A percentile compares a stretch with the other conserved stretches of the same genome.
Conservation (phyloP, 1,140 invertebrate genomes). For the Drosophila nigrodunni region DNA sequence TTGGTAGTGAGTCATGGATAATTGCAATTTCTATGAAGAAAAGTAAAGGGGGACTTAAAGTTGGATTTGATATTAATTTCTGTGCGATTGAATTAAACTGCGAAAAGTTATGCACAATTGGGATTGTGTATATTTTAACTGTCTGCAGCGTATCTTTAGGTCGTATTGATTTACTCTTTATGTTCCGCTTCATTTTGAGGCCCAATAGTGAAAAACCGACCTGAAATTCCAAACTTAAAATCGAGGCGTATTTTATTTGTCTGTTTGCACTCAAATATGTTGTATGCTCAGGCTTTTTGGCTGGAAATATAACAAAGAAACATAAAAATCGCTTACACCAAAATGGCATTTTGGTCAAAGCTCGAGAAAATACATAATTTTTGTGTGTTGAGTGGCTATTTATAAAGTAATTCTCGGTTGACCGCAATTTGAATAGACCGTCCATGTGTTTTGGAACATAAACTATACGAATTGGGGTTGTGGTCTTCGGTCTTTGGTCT, state of each 20-base stretch:
- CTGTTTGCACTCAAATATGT: constrained; percentile 33
- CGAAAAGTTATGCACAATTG: too few relatives aligned
- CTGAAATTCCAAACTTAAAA: constrained; percentile 12
- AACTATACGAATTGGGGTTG: constrained; percentile 52
- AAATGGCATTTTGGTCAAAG: constrained; percentile 53
- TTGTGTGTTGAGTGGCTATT: constrained; percentile 56
- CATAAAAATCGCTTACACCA: constrained; percentile 55
- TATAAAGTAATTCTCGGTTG: constrained; percentile 67
- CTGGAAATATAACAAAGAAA: constrained; percentile 33
- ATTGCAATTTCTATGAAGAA: too few relatives aligned
- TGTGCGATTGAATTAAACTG: too few relatives aligned
- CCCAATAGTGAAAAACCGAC: constrained; percentile 19
- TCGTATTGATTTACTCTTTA: not conserved
- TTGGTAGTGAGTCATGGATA: too few relatives aligned
- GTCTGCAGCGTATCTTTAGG: not conserved
- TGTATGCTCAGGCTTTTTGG: constrained; percentile 1
- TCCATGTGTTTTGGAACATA: constrained; percentile 40
- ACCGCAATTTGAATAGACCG: constrained; percentile 68
- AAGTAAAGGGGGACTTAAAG: too few relatives aligned
- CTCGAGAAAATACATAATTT: constrained; percentile 38
- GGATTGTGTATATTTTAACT: not conserved
- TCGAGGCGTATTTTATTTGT: constrained; percentile 31
- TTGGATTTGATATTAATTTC: too few relatives aligned
- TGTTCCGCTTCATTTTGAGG: constrained; percentile 12
- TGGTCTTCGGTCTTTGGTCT: constrained; percentile 13